Base-by-base conservation (phyloP, 2,888 invertebrate species). In the Apotomis capreana region DNA sequence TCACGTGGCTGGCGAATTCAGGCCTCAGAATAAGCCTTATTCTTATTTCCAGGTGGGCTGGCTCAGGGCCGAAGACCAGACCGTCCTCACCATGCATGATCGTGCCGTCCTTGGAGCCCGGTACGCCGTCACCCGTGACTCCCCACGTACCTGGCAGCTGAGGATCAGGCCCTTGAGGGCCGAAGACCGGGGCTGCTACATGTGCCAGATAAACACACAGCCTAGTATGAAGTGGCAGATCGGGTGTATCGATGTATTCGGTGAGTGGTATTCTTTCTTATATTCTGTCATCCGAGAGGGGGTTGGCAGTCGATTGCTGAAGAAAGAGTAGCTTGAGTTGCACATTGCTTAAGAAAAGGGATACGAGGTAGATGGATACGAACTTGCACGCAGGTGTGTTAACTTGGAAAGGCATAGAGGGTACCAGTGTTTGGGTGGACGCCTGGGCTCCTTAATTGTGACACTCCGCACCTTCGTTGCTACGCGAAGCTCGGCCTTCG, bases 171-270 rank as follows among this genome's bases (percentile, higher is more conserved):
- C 97, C 75, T 94, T 98, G 68, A 95, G 96, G 77, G 97, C 97
- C 80, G 95, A 95, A 58, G 98, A 98, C 88, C 95, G 96, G 60
- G 98, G 97, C 74, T 98, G 97, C 86, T 98, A 98, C 90, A 97
- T 97, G 96, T 98, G 98, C 84, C 97, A 98, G 94, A 97, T 98
- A 83, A 98, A 98, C 91, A 97, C 97, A 1, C 92, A 92, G 79
- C 96, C 95, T 75, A 95, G 95, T 69, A 97, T 98, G 96, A 97
- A 96, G 90, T 97, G 96, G 85, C 96, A 97, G 90, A 94, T 97
- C 70, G 97, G 97, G 8, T 98, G 98, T 84, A 95, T 98, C 74
- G 97, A 97, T 86, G 97, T 98, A 26, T 96, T 96, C 84, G 97
- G 98, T 98, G 87, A 95, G 95, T 90, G 26, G 6, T 40, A 6